These are phyloP conservation scores for Coelopa pilipes DNA, from an alignment of 2,888 invertebrate genomes.

Conservation along the genomic window DNA sequence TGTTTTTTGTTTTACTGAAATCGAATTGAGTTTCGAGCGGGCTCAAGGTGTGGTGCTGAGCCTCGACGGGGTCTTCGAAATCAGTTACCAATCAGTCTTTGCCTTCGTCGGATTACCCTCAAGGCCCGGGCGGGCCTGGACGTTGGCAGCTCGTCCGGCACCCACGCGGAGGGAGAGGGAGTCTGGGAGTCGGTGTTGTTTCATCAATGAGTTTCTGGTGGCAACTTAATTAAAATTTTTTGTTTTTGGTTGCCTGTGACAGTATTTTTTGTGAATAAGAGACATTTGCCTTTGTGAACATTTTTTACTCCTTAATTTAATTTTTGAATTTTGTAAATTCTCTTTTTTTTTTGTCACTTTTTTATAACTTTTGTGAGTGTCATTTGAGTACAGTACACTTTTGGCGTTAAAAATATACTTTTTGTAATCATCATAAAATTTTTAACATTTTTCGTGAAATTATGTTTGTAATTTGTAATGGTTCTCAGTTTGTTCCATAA, in stretches of 20 bases:
- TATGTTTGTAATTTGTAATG: background rate
- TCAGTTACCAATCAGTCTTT: slow-evolving; percentile 66
- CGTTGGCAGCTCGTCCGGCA: too few relatives aligned
- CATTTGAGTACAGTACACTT: background rate
- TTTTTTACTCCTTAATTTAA: background rate
- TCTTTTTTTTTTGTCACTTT: background rate
- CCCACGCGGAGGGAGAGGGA: too few relatives aligned
- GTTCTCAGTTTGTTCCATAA: background rate
- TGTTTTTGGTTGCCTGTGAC: background rate
- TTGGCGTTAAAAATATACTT: background rate
- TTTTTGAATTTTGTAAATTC: background rate
- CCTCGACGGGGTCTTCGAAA: slow-evolving; percentile 56
- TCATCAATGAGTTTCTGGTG: background rate
- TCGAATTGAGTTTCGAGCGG: slow-evolving; percentile 34
- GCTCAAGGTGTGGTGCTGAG: slow-evolving; percentile 65
- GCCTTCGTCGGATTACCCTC: slow-evolving; percentile 57
- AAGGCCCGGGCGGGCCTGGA: background rate
- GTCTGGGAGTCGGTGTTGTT: background rate
- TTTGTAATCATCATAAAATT: too few relatives aligned
- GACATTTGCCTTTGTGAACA: background rate
- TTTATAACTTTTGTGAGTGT: background rate
- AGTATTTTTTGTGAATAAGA: too few relatives aligned
- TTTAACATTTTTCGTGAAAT: background rate
- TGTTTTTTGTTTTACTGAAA: too few relatives aligned
- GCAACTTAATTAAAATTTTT: background rate